Evolutionary conservation across 2,113 vertebrate genomes (phyloP).

Genomic region (Amia ocellicauda): DNA sequence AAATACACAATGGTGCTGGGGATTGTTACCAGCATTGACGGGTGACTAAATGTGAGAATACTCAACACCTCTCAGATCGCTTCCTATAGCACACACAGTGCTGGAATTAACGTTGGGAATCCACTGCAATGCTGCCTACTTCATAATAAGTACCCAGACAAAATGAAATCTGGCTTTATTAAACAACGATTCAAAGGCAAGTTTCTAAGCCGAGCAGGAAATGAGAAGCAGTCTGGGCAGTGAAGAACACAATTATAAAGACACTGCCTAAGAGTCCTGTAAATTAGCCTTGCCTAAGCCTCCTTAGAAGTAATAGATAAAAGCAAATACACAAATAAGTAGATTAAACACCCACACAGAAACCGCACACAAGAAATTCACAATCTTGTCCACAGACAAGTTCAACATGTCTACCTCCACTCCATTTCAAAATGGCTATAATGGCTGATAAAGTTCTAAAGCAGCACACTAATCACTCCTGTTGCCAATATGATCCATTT

Average conservation of each 20-base stretch:
- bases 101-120: constrained; percentile 1
- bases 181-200: constrained; percentile 14
- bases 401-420: too few species aligned
- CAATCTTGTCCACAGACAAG: too few species aligned
- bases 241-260: constrained; percentile 18
- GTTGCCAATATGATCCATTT: too few species aligned
- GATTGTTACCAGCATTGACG: not conserved
- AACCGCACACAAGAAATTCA: too few species aligned
- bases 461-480: too few species aligned
- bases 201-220: constrained; percentile 19
- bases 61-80: not conserved
- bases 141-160: too few species aligned
- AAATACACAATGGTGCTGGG: not conserved
- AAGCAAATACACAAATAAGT: too few species aligned
- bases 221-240: constrained; percentile 9
- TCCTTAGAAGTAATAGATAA: not conserved
- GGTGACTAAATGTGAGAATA: too few species aligned
- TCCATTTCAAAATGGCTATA: too few species aligned
- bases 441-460: too few species aligned
- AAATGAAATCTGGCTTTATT: constrained; percentile 10
- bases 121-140: not conserved
- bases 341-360: too few species aligned
- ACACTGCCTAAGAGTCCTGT: not conserved
- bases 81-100: too few species aligned
- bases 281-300: not conserved